Conservation (phyloP, 1,140 invertebrate genomes). For the Pentalonia nigronervosa region DNA sequence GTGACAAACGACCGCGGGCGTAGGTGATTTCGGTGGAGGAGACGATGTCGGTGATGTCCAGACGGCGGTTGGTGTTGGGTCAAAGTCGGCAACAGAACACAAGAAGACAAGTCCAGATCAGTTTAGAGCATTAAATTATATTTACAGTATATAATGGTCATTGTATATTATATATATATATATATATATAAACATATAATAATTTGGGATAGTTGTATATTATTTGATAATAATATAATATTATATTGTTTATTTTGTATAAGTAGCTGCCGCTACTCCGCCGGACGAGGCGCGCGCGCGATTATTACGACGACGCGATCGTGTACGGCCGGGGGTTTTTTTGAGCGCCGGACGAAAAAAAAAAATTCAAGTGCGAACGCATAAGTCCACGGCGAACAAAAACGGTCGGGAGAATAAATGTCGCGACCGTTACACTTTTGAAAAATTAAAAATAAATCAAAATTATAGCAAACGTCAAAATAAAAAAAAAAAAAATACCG, state of each 20-base stretch:
- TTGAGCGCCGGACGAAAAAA: background rate
- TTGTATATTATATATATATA: background rate
- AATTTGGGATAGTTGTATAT: background rate
- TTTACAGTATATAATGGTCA: background rate
- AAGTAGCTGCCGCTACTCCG: background rate
- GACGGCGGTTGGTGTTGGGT: background rate
- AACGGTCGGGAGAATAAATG: background rate
- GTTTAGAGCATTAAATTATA: background rate
- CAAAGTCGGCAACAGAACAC: constrained; percentile 43
- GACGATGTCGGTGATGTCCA: background rate
- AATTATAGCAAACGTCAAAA: background rate
- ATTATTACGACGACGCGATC: background rate
- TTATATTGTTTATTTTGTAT: background rate
- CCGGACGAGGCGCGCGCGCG: background rate
- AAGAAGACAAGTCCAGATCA: constrained; percentile 39
- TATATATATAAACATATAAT: background rate
- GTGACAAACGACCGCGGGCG: constrained; percentile 30
- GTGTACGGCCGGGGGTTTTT: background rate
- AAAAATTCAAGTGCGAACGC: background rate
- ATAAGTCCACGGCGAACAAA: background rate
- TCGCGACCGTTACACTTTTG: background rate
- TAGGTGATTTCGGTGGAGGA: background rate
- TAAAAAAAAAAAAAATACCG: background rate
- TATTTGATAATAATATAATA: background rate
- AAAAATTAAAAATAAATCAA: background rate